These are phyloP conservation scores for Plagiodera versicolora DNA, from an alignment of 2,888 invertebrate species.

Conservation along the genomic window DNA sequence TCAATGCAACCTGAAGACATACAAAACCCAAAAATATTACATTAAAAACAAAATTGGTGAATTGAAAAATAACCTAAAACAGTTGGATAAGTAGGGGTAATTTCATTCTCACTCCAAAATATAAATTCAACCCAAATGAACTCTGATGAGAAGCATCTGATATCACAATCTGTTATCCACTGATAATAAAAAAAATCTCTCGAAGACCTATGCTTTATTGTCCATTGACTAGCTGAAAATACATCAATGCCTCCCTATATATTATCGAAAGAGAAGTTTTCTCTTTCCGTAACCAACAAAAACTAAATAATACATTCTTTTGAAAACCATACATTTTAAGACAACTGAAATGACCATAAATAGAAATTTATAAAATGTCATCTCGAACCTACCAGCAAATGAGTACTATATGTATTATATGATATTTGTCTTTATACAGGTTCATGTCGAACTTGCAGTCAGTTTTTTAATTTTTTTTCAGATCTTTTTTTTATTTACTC, in stretches of 20 bases:
- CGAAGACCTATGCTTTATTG: no score
- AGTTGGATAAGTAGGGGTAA: no score
- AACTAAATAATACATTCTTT: not conserved
- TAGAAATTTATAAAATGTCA: constrained; percentile 4
- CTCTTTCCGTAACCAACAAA: not conserved
- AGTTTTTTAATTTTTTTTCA: constrained; percentile 13
- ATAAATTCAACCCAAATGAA: no score
- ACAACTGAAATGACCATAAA: constrained; percentile 1
- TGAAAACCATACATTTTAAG: constrained; percentile 2
- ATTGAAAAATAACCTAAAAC: not conserved
- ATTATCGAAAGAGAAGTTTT: not conserved
- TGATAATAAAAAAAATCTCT: no score
- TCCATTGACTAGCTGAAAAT: no score
- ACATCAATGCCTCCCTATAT: not conserved
- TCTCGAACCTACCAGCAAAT: constrained; percentile 11
- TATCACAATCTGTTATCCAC: no score
- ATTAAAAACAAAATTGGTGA: not conserved
- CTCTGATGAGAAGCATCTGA: no score
- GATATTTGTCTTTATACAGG: constrained; percentile 5
- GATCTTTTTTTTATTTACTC: constrained; percentile 17
- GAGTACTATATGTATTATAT: not conserved
- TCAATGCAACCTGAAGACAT: not conserved
- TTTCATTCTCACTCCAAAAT: no score
- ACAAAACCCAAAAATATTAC: not conserved
- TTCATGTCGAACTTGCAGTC: constrained; percentile 13